phyloP scores from a whole-genome alignment of 92 coral and sea anemone species.

The Epizoanthus fatuus region DNA sequence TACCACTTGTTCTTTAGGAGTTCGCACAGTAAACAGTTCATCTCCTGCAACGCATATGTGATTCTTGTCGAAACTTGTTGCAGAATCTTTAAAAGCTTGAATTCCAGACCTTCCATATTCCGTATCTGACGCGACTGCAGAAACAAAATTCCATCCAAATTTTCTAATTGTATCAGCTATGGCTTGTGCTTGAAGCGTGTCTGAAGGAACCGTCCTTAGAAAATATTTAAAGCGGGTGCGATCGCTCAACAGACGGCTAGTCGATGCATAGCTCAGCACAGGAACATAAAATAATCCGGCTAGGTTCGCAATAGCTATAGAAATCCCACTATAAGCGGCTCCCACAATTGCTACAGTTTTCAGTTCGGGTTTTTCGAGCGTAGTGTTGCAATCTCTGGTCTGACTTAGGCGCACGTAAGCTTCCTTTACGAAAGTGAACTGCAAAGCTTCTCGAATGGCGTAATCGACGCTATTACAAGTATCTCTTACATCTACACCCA shows the following conservation, averaged over 20 bases:
- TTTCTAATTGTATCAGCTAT: constrained; percentile 65
- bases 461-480: constrained; percentile 84
- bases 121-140: constrained; percentile 82
- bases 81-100: constrained; percentile 73
- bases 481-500: constrained; percentile 82
- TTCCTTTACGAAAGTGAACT: constrained; percentile 68
- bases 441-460: constrained; percentile 78
- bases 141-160: constrained; percentile 77
- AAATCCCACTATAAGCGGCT: constrained; percentile 88
- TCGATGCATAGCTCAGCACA: constrained; percentile 90
- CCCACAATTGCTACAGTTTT: constrained; percentile 83
- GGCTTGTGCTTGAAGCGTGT: constrained; percentile 79
- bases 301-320: constrained; percentile 83
- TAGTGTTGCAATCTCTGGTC: constrained; percentile 1
- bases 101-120: constrained; percentile 88
- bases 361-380: not conserved
- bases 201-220: constrained; percentile 89
- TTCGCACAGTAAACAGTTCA: constrained; percentile 73
- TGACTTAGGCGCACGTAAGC: constrained; percentile 44
- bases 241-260: constrained; percentile 90
- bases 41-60: constrained; percentile 74
- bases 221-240: constrained; percentile 77
- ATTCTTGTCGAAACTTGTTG: constrained; percentile 31
- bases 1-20: constrained; percentile 51
- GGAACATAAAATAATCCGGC: constrained; percentile 89